A percentile compares a stretch with the other conserved stretches of the same genome.
phyloP scores from a whole-genome alignment of 2,797 vertebrate species.

The Morus bassanus region DNA sequence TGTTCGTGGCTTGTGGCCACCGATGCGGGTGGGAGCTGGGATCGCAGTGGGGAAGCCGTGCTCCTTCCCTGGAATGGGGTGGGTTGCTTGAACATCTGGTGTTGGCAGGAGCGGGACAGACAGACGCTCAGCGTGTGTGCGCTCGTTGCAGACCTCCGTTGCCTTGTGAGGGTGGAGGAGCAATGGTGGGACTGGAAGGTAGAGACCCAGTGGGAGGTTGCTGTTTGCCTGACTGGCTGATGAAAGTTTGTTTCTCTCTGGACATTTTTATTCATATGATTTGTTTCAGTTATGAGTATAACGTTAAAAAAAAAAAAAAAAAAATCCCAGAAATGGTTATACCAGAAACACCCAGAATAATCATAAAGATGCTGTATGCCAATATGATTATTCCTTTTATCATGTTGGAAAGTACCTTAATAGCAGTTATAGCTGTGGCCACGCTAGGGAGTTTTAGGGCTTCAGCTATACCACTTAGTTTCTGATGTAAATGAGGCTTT shows the following conservation, averaged over 20 bases:
- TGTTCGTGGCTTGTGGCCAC: neutral
- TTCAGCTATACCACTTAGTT: neutral
- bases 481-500: neutral
- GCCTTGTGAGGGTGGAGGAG: neutral
- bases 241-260: neutral
- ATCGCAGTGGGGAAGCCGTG: neutral
- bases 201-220: neutral
- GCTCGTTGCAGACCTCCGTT: neutral
- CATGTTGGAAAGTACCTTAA: conserved; percentile 9
- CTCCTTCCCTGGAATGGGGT: neutral
- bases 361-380: neutral
- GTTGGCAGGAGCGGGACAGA: neutral
- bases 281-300: neutral
- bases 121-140: accelerated
- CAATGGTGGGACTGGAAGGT: neutral
- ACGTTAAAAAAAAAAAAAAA: neutral
- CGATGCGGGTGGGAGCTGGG: neutral
- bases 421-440: neutral
- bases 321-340: neutral
- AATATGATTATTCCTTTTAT: conserved; percentile 2
- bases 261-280: neutral
- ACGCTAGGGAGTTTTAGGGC: neutral
- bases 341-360: neutral
- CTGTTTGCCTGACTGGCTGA: neutral
- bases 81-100: neutral